A percentile compares a stretch with the other conserved stretches of the same genome.
phyloP scores from a whole-genome alignment of 92 coral and sea anemone genomes.

The Muricea muricata region DNA sequence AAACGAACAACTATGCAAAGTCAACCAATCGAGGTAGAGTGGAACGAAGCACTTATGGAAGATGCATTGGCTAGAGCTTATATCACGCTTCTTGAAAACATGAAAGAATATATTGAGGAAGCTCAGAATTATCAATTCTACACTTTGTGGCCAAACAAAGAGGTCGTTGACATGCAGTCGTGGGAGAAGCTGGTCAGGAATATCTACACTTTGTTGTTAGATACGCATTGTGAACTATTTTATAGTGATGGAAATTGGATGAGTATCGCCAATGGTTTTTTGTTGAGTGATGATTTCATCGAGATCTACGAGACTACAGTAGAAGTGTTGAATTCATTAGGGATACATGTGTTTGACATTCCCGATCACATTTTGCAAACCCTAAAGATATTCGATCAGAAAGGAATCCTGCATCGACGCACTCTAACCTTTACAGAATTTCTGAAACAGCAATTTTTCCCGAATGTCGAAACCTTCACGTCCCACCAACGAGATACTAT shows the following conservation, averaged over 20 bases:
- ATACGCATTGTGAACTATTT: conserved; percentile 48
- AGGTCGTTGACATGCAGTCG: conserved; percentile 52
- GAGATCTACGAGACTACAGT: conserved; percentile 63
- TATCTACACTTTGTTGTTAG: conserved; percentile 68
- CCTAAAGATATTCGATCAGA: conserved; percentile 52
- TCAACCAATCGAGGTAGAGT: conserved; percentile 73
- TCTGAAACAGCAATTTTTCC: conserved; percentile 71
- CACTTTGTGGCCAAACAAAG: conserved; percentile 76
- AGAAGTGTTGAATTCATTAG: conserved; percentile 64
- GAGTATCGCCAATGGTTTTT: conserved; percentile 58
- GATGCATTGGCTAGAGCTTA: conserved; percentile 77
- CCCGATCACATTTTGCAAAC: conserved; percentile 61
- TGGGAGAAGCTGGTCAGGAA: conserved; percentile 74
- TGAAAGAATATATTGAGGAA: conserved; percentile 48
- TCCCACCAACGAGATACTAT: conserved; percentile 63
- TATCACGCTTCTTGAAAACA: conserved; percentile 65
- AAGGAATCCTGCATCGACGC: conserved; percentile 62
- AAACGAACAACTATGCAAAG: conserved; percentile 40
- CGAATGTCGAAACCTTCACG: conserved; percentile 56
- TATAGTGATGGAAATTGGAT: conserved; percentile 73
- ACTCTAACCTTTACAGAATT: conserved; percentile 76
- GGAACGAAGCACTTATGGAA: conserved; percentile 79
- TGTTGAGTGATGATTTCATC: conserved; percentile 61
- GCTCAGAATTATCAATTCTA: conserved; percentile 52
- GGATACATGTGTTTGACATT: conserved; percentile 73